Percentiles rank a stretch among this genome's conserved stretches.
Conservation (phyloP, 2,113 vertebrate genomes). For the Oryzias javanicus region DNA sequence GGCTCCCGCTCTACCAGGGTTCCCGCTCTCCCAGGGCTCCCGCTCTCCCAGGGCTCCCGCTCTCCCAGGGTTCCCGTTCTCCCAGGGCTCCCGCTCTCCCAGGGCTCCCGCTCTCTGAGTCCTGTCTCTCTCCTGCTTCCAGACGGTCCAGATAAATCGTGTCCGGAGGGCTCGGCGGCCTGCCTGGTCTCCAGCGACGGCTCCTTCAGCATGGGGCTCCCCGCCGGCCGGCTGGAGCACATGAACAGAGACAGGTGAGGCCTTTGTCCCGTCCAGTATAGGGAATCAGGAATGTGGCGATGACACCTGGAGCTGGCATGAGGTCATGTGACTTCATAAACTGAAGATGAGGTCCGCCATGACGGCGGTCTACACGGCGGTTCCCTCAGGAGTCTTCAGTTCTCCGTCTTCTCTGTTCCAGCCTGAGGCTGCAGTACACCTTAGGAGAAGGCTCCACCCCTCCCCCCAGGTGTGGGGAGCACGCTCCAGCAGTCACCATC, state of each 20-base stretch:
- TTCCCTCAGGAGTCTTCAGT: background rate
- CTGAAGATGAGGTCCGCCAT: too few relatives aligned
- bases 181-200: slow-evolving; percentile 77
- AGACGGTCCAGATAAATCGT: slow-evolving; percentile 63
- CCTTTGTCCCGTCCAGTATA: background rate
- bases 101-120: too few relatives aligned
- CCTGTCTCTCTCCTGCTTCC: slow-evolving; percentile 4
- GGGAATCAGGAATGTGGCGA: too few relatives aligned
- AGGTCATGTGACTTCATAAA: too few relatives aligned
- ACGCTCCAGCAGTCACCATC: slow-evolving; percentile 85
- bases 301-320: too few relatives aligned
- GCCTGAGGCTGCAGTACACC: slow-evolving; percentile 84
- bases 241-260: slow-evolving; percentile 81
- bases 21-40: too few relatives aligned
- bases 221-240: slow-evolving; percentile 74
- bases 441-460: slow-evolving; percentile 3
- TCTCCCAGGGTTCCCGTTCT: too few relatives aligned
- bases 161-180: slow-evolving; percentile 82
- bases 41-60: too few relatives aligned
- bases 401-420: slow-evolving; percentile 43
- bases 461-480: slow-evolving; percentile 80
- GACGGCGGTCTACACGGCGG: too few relatives aligned
- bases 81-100: too few relatives aligned
- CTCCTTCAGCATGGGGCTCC: slow-evolving; percentile 81
- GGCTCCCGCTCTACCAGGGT: too few relatives aligned